These are phyloP conservation scores for Lucilia sericata DNA, from an alignment of 1,140 invertebrate species.

Conservation along the genomic window DNA sequence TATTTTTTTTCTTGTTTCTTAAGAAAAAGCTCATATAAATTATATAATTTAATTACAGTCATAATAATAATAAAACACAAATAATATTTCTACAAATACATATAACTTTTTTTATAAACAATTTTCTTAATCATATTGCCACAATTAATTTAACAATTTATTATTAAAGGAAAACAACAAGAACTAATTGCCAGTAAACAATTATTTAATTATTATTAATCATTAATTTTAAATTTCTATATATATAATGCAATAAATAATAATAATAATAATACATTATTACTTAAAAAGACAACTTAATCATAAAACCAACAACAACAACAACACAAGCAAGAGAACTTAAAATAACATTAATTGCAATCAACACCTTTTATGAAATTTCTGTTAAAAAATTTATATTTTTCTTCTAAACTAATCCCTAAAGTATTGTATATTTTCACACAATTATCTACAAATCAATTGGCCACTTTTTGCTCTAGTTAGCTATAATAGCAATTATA, in stretches of 20 bases:
- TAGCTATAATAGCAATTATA: background rate
- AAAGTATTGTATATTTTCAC: background rate
- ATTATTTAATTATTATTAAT: constrained; percentile 18
- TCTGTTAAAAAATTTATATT: background rate
- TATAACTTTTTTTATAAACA: too few relatives aligned
- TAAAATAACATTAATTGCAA: constrained; percentile 8
- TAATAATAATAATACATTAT: background rate
- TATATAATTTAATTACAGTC: too few relatives aligned
- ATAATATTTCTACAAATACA: too few relatives aligned
- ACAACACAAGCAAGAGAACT: background rate
- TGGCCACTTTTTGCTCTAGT: background rate
- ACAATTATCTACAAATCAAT: background rate
- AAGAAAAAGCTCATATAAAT: too few relatives aligned
- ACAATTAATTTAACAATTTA: constrained; percentile 13
- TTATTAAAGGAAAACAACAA: constrained; percentile 5
- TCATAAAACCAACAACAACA: background rate
- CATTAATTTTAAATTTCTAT: background rate
- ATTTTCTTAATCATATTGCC: background rate
- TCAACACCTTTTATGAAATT: background rate
- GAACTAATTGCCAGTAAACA: background rate
- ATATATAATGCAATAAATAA: constrained; percentile 4
- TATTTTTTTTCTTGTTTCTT: too few relatives aligned
- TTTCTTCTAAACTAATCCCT: constrained; percentile 4
- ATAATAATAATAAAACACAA: too few relatives aligned
- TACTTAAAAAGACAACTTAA: background rate